Evolutionary conservation across 2,797 vertebrate species (phyloP), one percentile per base, ranked within the genome.

Genomic region (Phrynocephalus vlangalii): DNA sequence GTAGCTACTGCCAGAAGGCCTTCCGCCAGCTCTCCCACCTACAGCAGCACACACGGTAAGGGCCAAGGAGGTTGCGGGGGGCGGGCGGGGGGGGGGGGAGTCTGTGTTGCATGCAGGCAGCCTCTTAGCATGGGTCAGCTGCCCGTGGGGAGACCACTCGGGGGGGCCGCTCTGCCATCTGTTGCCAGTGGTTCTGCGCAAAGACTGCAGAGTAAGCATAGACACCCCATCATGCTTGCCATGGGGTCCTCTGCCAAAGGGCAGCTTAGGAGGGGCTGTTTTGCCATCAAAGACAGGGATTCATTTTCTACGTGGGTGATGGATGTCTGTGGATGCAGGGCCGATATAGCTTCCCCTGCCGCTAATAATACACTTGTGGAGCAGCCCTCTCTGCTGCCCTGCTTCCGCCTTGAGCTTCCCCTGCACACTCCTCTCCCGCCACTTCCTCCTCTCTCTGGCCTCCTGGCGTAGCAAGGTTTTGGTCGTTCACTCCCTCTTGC

Each of bases 11-110:
- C 96, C 97, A 99, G 96, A 99, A 99, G 96, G 97, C 97, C 95
- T 99, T 99, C 97, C 98, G 99, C 96, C 99, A 99, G 96, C 99
- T 99, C 94, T 98, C 98, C 93, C 98, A 99, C 96, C 97, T 99
- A 90, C 98, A 99, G 96, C 98, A 99, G 94, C 98, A 99, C 96
- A 98, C 98, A 97, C 97, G 98, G 98, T 98, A 96, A 97, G 96
- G 90, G 66, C 38, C 30, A 16, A 56, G 76, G 66, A 80, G 73
- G 50, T 13, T 24, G 60, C n/a, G 78, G n/a, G 33, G 33, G 33
- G 33, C 1, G 33, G 5, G 38, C n/a, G 3, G 3, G 63, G 22
- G 44, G 28, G 22, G 56, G 28, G 70, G 78, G 30, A 60, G 82
- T 93, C 92, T 0, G 0, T 86, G 83, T 86, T 94, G 94, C 95